Base-by-base conservation (phyloP, 37 sponge, comb jelly and placozoan genomes). In the Diacarnus erythraeanus region DNA sequence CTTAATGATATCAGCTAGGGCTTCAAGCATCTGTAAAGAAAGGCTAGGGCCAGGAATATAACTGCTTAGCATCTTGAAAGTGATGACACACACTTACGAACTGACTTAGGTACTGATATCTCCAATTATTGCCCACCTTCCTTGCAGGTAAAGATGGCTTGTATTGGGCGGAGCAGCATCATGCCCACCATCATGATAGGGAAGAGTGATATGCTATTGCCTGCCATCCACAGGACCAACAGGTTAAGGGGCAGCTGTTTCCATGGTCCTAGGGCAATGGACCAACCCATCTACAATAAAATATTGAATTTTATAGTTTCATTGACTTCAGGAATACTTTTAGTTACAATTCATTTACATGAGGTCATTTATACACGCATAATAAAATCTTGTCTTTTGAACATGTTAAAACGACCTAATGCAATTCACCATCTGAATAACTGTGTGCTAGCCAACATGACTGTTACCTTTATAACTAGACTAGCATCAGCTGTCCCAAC, bases 101-200 rank as follows among this genome's bases (percentile, higher is more conserved):
- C n/a, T n/a, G n/a, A n/a, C n/a, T n/a, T n/a, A n/a, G n/a, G n/a
- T 15, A 12, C 51, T 47, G 6, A 15, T 47, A 47, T 12, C 12
- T 12, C 12, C 51, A 47, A 47, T 47, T 47, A 47, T 15, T 47
- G 51, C 51, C 51, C 51, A 47, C 93, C 93, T 29, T 94, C 86
- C 44, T 81, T 87, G 82, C 72, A 90, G 60, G 74, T 59, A 51
- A 96, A 84, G 39, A 99, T 71, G 57, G 97, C 77, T 42, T 94
- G 85, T 59, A 99, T 65, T 36, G 99, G 99, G 44, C 95, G 37
- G 44, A 85, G 71, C 29, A 84, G 40, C 97, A 99, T 96, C 95
- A 99, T 92, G 22, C 93, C 99, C 31, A 96, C 89, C 97, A 99
- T 93, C 91, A 99, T 99, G 70, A 99, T 90, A 31, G 97, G 95